Conservation (phyloP, 2,113 vertebrate species). For the Oryzias woworae region DNA sequence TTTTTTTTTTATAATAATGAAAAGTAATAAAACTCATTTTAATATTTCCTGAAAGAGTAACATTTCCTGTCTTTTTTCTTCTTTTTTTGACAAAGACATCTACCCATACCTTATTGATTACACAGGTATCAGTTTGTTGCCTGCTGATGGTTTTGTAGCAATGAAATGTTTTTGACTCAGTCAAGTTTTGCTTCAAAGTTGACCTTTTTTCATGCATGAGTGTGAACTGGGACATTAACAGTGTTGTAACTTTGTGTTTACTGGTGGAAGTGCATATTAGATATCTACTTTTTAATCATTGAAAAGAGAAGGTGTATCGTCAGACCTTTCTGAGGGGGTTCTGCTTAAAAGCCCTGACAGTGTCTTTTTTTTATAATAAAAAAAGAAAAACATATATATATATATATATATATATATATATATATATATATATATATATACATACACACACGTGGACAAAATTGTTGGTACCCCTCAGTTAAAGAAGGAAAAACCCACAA, state of each 20-base stretch:
- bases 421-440: too few species aligned
- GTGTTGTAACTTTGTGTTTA: constrained; percentile 14
- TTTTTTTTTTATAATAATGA: too few species aligned
- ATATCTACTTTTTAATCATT: not conserved
- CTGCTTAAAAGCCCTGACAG: too few species aligned
- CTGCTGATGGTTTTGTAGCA: constrained; percentile 21
- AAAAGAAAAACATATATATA: too few species aligned
- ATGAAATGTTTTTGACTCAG: constrained; percentile 6
- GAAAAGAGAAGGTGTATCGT: not conserved
- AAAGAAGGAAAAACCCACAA: too few species aligned
- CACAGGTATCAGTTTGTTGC: constrained; percentile 69
- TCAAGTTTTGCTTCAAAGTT: not conserved
- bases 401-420: too few species aligned
- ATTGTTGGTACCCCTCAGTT: too few species aligned
- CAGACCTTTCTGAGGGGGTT: too few species aligned
- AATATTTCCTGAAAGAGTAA: too few species aligned
- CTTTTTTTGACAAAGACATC: constrained; percentile 68
- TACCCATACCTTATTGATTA: constrained; percentile 79
- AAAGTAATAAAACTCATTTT: too few species aligned
- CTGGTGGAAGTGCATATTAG: not conserved
- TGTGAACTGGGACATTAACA: constrained; percentile 38
- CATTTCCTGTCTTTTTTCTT: constrained; percentile 33
- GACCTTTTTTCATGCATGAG: constrained; percentile 39
- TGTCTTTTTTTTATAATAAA: too few species aligned
- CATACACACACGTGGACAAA: too few species aligned